Base-by-base conservation (phyloP, 2,797 vertebrate species). In the Labroides dimidiatus region DNA sequence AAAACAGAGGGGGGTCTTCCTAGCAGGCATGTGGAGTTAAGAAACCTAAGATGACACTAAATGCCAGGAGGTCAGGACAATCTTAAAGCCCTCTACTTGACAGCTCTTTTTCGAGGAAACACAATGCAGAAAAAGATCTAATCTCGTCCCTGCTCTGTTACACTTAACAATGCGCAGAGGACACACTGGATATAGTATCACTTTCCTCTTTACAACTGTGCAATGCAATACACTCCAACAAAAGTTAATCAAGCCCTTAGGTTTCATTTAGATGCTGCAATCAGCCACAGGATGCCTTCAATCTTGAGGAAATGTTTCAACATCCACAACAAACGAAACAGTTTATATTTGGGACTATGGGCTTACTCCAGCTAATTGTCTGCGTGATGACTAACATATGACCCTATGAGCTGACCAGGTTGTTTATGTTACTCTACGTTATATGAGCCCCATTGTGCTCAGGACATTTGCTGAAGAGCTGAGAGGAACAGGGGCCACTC, bases 371-470 rank as follows among this genome's bases (percentile, higher is more conserved):
- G 20, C 61, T 76, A 79, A 82, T 75, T 87, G 64, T 43, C 20
- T 16, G 36, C n/a, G 10, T 74, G 72, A 83, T 84, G 71, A 64
- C 64, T 49, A 78, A 62, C 80, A 79, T 69, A 81, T 75, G 81
- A 85, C 62, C 57, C 36, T 8, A 24, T 60, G 49, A 64, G 69
- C 24, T 2, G 5, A 21, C 17, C 57, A 47, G n/a, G 17, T n/a
- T 90, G 80, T 93, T 89, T 87, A 84, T 73, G 57, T 78, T 86
- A 8, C 51, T 64, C 49, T 76, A 48, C 17, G 57, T 39, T 50
- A 55, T 78, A 58, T 65, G 72, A 82, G 54, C 56, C 63, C 71
- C 68, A 69, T 53, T 88, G 79, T 69, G 69, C 64, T 59, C 72
- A 65, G 81, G 64, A 84, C 66, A 82, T 85, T 83, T 50, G 51